phyloP scores from a whole-genome alignment of 2,797 vertebrate species.

The Microhierax caerulescens region DNA sequence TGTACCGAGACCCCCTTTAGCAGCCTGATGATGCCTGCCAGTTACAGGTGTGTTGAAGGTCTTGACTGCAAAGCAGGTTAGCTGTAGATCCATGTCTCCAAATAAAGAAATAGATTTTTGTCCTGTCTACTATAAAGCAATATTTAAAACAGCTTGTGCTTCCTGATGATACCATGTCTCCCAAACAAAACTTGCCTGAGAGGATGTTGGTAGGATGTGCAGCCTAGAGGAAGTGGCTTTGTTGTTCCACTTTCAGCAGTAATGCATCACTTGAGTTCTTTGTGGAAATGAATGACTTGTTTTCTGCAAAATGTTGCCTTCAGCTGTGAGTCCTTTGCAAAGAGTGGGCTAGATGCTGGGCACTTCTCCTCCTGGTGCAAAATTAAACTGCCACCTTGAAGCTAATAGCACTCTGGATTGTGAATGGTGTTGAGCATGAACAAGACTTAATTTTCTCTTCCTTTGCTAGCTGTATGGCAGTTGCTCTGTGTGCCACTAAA shows the following conservation, averaged over 20 bases:
- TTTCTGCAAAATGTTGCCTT: neutral
- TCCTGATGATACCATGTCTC: neutral
- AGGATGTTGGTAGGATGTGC: neutral
- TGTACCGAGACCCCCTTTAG: fast-evolving
- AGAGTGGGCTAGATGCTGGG: neutral
- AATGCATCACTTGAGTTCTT: fast-evolving
- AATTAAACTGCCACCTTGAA: neutral
- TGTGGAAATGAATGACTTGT: neutral
- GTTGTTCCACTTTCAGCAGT: neutral
- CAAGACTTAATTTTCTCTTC: neutral
- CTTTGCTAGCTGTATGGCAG: neutral
- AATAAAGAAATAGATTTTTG: neutral
- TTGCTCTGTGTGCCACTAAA: neutral
- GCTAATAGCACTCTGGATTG: neutral
- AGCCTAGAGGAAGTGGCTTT: neutral
- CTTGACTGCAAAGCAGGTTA: neutral
- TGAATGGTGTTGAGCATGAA: fast-evolving
- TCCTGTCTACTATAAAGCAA: neutral
- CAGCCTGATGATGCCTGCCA: neutral
- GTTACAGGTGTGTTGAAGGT: neutral
- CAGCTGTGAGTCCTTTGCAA: neutral
- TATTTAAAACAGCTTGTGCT: neutral
- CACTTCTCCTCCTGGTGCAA: fast-evolving
- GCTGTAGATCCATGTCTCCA: neutral
- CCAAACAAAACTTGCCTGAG: neutral